phyloP scores from a whole-genome alignment of 2,888 invertebrate species.

The Dynastes maya region DNA sequence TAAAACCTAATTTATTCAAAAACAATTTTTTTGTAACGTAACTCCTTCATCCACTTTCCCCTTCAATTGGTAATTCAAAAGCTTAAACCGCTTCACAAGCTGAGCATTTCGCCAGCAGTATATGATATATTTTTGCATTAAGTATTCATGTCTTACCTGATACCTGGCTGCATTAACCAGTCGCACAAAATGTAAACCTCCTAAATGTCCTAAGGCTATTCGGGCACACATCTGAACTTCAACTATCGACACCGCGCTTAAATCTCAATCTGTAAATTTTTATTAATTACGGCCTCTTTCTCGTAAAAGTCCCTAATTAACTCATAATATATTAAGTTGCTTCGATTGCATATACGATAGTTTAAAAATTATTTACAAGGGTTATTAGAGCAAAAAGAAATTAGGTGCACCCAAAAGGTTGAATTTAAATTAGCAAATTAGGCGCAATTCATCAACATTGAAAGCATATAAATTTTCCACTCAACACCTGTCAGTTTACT shows the following conservation, averaged over 20 bases:
- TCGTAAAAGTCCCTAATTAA: slow-evolving; percentile 36
- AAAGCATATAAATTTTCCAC: neutral
- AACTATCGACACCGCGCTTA: neutral
- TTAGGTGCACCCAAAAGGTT: neutral
- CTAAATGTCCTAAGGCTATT: neutral
- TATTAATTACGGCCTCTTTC: slow-evolving; percentile 12
- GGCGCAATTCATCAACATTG: neutral
- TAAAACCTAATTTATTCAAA: no score
- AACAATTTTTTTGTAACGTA: no score
- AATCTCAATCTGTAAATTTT: slow-evolving; percentile 21
- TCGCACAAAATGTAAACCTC: slow-evolving; percentile 6
- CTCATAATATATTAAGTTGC: slow-evolving; percentile 26
- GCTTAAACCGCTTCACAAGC: neutral
- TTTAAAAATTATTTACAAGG: neutral
- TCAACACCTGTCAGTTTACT: neutral
- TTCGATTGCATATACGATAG: neutral
- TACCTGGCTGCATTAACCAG: slow-evolving; percentile 9
- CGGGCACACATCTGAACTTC: slow-evolving; percentile 7
- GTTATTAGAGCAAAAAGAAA: neutral
- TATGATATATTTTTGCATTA: neutral
- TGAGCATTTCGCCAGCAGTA: neutral
- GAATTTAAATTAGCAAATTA: slow-evolving; percentile 33
- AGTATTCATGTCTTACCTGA: neutral
- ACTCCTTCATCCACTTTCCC: no score
- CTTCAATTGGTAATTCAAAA: neutral